These are phyloP conservation scores for Dicranocentrus wangi DNA, from an alignment of 2,888 invertebrate species.

Conservation along the genomic window DNA sequence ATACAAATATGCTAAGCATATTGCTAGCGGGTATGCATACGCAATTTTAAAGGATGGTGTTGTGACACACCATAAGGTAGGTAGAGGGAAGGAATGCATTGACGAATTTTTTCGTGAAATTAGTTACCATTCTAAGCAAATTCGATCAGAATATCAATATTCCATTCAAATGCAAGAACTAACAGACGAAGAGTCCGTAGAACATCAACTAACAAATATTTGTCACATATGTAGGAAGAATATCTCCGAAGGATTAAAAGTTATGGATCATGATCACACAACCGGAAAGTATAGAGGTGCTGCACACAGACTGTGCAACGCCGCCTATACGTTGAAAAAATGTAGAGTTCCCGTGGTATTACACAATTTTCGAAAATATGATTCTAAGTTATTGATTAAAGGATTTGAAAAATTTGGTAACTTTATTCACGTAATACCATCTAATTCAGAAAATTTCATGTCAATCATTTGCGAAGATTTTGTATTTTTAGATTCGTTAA, in stretches of 20 bases:
- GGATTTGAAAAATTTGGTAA: conserved; percentile 29
- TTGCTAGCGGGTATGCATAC: no score
- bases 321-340: conserved; percentile 13
- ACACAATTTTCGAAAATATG: conserved; percentile 30
- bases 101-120: conserved; percentile 10
- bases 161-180: background rate
- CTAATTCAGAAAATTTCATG: conserved; percentile 25
- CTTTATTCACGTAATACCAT: conserved; percentile 34
- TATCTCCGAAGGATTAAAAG: background rate
- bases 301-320: conserved; percentile 8
- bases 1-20: conserved; percentile 2
- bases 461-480: conserved; percentile 15
- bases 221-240: background rate
- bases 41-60: no score
- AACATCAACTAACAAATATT: background rate
- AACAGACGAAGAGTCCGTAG: background rate
- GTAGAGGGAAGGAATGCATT: conserved; percentile 6
- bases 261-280: conserved; percentile 25
- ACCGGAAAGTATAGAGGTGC: conserved; percentile 29
- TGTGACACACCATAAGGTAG: no score
- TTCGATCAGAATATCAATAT: background rate
- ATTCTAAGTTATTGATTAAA: conserved; percentile 29
- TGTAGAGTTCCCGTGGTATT: conserved; percentile 8
- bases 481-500: conserved; percentile 37
- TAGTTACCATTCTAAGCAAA: background rate